phyloP scores from a whole-genome alignment of 2,797 vertebrate genomes.

The Carcharodon carcharias region DNA sequence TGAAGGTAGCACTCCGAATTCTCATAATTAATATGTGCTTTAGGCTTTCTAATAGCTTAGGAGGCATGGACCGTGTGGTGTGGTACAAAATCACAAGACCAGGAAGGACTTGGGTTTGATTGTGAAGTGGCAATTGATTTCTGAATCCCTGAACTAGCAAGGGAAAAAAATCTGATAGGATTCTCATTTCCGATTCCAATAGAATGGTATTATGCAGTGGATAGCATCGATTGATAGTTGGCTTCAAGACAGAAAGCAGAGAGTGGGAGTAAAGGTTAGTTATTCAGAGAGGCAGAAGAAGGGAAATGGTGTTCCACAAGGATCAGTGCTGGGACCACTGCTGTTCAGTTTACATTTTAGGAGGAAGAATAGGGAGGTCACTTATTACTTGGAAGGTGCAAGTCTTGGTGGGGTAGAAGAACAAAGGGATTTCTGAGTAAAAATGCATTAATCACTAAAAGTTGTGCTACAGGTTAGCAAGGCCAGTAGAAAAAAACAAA shows the following conservation, averaged over 20 bases:
- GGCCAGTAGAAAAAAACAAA: no score
- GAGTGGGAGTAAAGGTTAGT: not conserved
- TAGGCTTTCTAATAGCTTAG: not conserved
- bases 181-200: not conserved
- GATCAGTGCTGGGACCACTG: not conserved
- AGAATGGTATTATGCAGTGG: no score
- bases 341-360: not conserved
- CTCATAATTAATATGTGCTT: not conserved
- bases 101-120: not conserved
- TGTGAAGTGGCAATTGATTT: not conserved
- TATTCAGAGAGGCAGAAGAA: not conserved
- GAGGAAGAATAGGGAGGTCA: not conserved
- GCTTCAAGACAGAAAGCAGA: not conserved
- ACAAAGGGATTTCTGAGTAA: no score
- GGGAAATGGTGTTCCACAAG: no score
- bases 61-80: not conserved
- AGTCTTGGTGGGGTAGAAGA: not conserved
- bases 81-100: not conserved
- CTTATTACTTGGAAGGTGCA: not conserved
- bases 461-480: no score
- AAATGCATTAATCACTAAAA: no score
- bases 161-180: not conserved
- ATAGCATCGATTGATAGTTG: not conserved
- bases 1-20: constrained; percentile 70
- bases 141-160: not conserved